These are phyloP conservation scores for Pseudotriccus pelzelni DNA, from an alignment of 2,797 vertebrate genomes.

Conservation along the genomic window DNA sequence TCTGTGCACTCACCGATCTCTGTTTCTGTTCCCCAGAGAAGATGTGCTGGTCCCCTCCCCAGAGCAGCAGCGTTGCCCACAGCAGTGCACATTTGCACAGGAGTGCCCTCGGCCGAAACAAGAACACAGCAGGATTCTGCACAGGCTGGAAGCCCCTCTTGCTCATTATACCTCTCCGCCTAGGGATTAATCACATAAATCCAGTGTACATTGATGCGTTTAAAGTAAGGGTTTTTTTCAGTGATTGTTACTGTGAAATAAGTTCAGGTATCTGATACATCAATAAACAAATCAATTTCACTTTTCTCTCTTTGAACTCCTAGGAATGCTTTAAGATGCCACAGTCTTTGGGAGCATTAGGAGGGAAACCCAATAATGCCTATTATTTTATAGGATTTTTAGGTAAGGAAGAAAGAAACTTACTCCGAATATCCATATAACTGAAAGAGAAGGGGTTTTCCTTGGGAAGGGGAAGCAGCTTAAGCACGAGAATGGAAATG, in stretches of 20 bases:
- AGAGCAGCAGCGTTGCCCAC: constrained; percentile 47
- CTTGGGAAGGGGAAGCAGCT: background rate
- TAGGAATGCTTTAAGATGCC: constrained; percentile 93
- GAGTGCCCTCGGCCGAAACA: constrained; percentile 46
- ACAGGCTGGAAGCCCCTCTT: constrained; percentile 83
- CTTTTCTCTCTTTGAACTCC: constrained; percentile 64
- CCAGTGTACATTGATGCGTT: constrained; percentile 85
- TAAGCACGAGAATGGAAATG: background rate
- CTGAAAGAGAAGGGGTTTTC: background rate
- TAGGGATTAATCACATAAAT: constrained; percentile 89
- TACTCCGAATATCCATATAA: background rate
- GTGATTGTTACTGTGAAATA: background rate
- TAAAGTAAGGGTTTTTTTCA: constrained; percentile 74
- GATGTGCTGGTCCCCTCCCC: constrained; percentile 71
- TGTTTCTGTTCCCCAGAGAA: constrained; percentile 70
- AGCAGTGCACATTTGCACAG: constrained; percentile 34
- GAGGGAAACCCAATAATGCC: constrained; percentile 90
- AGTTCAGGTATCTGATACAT: constrained; percentile 1
- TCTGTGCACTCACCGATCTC: background rate
- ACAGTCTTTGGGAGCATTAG: constrained; percentile 88
- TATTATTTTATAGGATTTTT: constrained; percentile 92
- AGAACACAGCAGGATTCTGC: constrained; percentile 44
- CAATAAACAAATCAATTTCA: background rate
- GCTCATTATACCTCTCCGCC: constrained; percentile 86
- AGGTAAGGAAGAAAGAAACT: constrained; percentile 77